phyloP scores from a whole-genome alignment of 2,888 invertebrate species.

The Spilarctia lutea region DNA sequence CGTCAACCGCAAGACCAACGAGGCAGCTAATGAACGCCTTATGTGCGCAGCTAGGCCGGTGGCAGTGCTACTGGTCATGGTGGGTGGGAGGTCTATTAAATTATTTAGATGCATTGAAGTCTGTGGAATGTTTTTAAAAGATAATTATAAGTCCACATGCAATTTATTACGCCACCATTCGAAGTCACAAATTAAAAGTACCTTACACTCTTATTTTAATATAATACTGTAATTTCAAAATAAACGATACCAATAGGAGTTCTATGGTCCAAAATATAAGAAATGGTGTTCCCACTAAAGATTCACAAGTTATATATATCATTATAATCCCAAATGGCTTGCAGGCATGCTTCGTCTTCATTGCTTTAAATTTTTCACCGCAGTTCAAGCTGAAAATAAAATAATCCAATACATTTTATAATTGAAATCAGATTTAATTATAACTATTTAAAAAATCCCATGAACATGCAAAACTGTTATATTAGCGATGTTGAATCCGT shows the following conservation, averaged over 20 bases:
- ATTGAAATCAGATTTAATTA: background rate
- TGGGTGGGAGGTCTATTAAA: too few species aligned
- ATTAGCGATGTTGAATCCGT: background rate
- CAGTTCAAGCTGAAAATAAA: conserved; percentile 52
- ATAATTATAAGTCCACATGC: background rate
- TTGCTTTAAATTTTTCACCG: conserved; percentile 44
- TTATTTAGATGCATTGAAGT: background rate
- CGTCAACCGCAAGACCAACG: too few species aligned
- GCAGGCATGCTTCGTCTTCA: conserved; percentile 56
- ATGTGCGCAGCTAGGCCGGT: too few species aligned
- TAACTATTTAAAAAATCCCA: background rate
- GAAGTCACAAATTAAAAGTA: too few species aligned
- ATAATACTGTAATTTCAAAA: background rate
- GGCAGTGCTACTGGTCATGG: too few species aligned
- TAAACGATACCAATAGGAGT: conserved; percentile 60
- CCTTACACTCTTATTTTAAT: background rate
- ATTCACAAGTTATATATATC: conserved; percentile 56
- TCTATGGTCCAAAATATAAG: conserved; percentile 67
- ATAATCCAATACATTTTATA: background rate
- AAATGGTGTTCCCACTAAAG: conserved; percentile 61
- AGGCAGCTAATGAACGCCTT: too few species aligned
- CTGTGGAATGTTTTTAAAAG: background rate
- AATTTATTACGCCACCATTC: too few species aligned
- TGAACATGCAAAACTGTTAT: background rate
- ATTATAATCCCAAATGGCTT: conserved; percentile 62